Percentiles rank a stretch among this genome's conserved stretches.
Conservation (phyloP, 1,140 invertebrate species). For the Chrysomallon squamiferum region DNA sequence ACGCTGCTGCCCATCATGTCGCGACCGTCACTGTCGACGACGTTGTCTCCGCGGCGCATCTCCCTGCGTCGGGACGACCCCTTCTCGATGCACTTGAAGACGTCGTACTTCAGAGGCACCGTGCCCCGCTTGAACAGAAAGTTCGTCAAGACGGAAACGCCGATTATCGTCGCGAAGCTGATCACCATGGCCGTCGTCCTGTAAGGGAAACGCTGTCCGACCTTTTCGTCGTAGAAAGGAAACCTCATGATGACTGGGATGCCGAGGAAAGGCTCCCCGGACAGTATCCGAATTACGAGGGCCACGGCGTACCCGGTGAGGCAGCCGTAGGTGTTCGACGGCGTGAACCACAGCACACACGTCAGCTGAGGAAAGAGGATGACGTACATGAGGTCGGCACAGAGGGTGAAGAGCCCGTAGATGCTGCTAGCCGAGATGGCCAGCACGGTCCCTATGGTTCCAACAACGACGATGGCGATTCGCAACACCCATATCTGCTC, state of each 20-base stretch:
- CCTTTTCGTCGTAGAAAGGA: conserved; percentile 77
- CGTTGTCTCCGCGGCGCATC: too few species aligned
- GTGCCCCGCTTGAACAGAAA: conserved; percentile 65
- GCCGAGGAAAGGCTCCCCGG: conserved; percentile 85
- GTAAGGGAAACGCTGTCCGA: conserved; percentile 71
- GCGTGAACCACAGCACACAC: conserved; percentile 84
- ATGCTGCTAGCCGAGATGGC: conserved; percentile 95
- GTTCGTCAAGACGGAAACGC: conserved; percentile 64
- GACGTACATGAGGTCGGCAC: conserved; percentile 96
- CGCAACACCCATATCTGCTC: conserved; percentile 99
- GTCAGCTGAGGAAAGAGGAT: conserved; percentile 98
- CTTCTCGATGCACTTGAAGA: conserved; percentile 65
- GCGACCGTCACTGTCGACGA: too few species aligned
- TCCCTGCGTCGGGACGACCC: too few species aligned
- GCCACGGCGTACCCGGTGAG: conserved; percentile 84
- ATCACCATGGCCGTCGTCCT: conserved; percentile 69
- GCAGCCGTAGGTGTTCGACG: conserved; percentile 92
- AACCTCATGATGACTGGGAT: conserved; percentile 85
- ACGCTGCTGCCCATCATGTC: too few species aligned
- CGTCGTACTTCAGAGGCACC: conserved; percentile 52
- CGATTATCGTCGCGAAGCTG: conserved; percentile 70
- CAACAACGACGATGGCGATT: conserved; percentile 89
- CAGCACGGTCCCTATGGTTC: conserved; percentile 90
- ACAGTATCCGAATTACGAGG: conserved; percentile 81
- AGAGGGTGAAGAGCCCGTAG: conserved; percentile 94